A percentile compares a stretch with the other conserved stretches of the same genome.
Evolutionary conservation across 2,888 invertebrate species (phyloP).

Genomic region (Vanessa cardui): DNA sequence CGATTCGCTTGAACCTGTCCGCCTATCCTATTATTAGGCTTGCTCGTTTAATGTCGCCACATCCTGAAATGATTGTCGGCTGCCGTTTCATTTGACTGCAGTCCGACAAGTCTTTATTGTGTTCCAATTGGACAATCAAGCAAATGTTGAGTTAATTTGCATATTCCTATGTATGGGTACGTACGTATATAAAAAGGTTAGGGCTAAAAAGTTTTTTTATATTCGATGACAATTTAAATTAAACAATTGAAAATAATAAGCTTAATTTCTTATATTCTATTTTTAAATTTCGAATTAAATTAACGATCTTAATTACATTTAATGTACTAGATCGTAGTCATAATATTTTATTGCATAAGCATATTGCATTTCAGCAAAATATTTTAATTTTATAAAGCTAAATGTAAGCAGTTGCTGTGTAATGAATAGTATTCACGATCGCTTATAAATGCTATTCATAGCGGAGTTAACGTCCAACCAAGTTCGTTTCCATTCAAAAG

Average conservation of each 20-base stretch:
- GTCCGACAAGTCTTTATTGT: slow-evolving; percentile 23
- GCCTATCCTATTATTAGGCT: slow-evolving; percentile 43
- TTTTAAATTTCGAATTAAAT: too few relatives aligned
- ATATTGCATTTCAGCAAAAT: too few relatives aligned
- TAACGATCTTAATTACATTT: too few relatives aligned
- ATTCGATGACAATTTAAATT: too few relatives aligned
- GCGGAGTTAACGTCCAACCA: slow-evolving; percentile 65
- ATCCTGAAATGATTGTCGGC: slow-evolving; percentile 40
- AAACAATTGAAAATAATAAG: too few relatives aligned
- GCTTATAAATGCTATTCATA: slow-evolving; percentile 63
- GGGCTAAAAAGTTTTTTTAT: too few relatives aligned
- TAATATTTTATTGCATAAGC: too few relatives aligned
- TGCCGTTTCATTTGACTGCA: slow-evolving; percentile 37
- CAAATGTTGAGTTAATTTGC: slow-evolving; percentile 7
- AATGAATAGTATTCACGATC: slow-evolving; percentile 52
- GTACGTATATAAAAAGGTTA: neutral
- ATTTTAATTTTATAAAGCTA: neutral
- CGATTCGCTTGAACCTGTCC: slow-evolving; percentile 38
- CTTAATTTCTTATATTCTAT: too few relatives aligned
- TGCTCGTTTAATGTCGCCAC: slow-evolving; percentile 38
- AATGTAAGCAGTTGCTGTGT: slow-evolving; percentile 8
- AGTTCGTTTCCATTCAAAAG: slow-evolving; percentile 60
- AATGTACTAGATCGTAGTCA: too few relatives aligned
- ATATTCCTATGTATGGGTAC: neutral
- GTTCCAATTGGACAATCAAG: slow-evolving; percentile 22